Evolutionary conservation across 2,113 vertebrate species (phyloP), one percentile per base, ranked within the genome.

Genomic region (Pangasianodon gigas): DNA sequence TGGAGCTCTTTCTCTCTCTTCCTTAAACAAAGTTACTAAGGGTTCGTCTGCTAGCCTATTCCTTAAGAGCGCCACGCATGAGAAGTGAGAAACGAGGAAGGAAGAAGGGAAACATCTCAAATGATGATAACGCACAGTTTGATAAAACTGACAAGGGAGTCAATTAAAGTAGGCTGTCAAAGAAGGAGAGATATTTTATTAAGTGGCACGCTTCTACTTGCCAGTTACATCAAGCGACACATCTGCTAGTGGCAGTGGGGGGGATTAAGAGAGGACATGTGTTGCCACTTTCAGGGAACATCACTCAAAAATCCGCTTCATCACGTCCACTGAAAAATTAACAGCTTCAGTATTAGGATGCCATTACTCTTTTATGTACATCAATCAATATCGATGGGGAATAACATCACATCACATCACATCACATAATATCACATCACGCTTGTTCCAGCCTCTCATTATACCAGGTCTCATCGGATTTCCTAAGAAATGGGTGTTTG

Each of bases 111-210:
- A 95, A 95, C 95, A 93, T 96, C 96, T 96, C 95, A 96, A 95
- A 96, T 87, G 93, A 94, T 88, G 93, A 95, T 96, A 96, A 96
- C 95, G 93, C 95, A 94, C 95, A 96, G 96, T 96, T 96, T 96
- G 95, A 95, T 96, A 96, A 96, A 96, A 96, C 95, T 97, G 96
- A 97, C 96, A 95, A 95, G 96, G 96, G 96, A 96, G 95, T 97
- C 96, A 97, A 97, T 97, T 97, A 97, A 96, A 95, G 95, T 93
- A 90, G 93, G 93, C 95, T 96, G 95, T 96, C 95, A 96, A 94
- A 96, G 94, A 94, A 93, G 89, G 90, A 94, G 94, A 95, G 94
- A 96, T 96, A 96, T 96, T 96, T 96, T 96, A 96, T 96, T 96
- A 96, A 96, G 96, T 93, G 94, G 93, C 94, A 93, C 91, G 10